These are phyloP conservation scores for Pelodiscus sinensis DNA, from an alignment of 2,113 vertebrate genomes.

Conservation along the genomic window DNA sequence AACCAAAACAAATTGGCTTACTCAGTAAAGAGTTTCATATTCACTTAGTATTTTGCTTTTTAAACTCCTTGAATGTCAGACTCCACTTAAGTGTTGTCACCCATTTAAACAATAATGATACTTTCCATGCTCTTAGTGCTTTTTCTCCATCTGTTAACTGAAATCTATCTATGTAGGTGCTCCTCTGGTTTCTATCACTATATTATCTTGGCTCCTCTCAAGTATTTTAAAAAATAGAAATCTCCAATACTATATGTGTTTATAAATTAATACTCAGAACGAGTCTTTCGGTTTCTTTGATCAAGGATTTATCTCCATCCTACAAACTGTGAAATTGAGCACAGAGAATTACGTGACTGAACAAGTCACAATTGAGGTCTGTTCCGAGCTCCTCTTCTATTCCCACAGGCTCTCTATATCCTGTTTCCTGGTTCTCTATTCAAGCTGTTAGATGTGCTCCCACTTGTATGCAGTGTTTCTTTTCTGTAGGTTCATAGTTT, in stretches of 20 bases:
- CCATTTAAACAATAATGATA: neutral
- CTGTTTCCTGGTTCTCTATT: neutral
- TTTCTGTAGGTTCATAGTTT: neutral
- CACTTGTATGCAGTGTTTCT: neutral
- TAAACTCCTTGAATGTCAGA: neutral
- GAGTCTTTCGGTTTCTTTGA: neutral
- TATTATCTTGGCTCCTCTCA: neutral
- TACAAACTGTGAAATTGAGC: neutral
- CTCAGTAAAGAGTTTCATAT: neutral
- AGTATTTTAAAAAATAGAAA: neutral
- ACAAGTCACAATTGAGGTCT: neutral
- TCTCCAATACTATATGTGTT: neutral
- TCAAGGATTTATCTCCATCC: neutral
- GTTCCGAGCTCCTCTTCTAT: neutral
- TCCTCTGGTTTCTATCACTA: neutral
- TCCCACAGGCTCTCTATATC: neutral
- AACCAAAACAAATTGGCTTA: neutral
- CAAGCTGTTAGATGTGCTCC: neutral
- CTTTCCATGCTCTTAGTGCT: neutral
- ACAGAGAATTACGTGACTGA: neutral
- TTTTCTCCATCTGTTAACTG: neutral
- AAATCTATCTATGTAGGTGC: neutral
- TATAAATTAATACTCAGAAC: conserved; percentile 8
- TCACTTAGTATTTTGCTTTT: neutral
- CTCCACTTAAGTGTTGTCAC: neutral